Evolutionary conservation across 92 coral and sea anemone species (phyloP), one percentile per base, ranked within the genome.

Genomic region (Parazoanthus atlanticus): DNA sequence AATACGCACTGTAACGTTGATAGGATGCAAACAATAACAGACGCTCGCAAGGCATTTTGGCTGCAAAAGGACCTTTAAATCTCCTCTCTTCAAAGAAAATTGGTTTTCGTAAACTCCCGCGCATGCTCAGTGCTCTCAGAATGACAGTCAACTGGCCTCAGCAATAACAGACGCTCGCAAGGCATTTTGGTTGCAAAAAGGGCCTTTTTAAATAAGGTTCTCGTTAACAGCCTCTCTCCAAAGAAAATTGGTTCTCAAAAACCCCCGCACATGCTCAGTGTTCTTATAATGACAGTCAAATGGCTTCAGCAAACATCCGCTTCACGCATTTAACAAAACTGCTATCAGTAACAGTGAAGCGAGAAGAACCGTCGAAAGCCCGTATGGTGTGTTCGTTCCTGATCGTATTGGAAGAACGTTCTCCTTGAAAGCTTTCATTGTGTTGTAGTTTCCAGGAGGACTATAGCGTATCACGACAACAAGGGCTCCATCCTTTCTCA

Each of bases 391-490:
- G 8, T 66, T 56, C 28, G 76, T 36, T 9, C 61, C 91, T 29
- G 33, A 86, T 73, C 23, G 64, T 17, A 43, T 46, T 1, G 89
- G 91, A 6, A 90, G 76, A 38, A 94, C 96, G 52, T 94, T 94
- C 32, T 75, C 78, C 76, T 84, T 61, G 67, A 90, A 94, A 16
- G 91, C 87, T 1, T 19, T 74, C 81, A 52, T 75, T 3, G 90
- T 88, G 69, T 89, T 70, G 76, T 86, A 89, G 90, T 96, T 96
- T 32, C 98, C 98, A 5, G 95, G 95, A 13, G 98, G 96, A 31
- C 90, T 90, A 52, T 96, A 96, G 8, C 96, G 94, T 34, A 96
- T 84, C 30, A 94, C 96, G 74, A 96, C 89, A 19, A 94, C 81
- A 19, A 86, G 76, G 1, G 85, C 88, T 61, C 96, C 98, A 64